Evolutionary conservation across 1,140 invertebrate species (phyloP).

Genomic region (Neodiprion lecontei): DNA sequence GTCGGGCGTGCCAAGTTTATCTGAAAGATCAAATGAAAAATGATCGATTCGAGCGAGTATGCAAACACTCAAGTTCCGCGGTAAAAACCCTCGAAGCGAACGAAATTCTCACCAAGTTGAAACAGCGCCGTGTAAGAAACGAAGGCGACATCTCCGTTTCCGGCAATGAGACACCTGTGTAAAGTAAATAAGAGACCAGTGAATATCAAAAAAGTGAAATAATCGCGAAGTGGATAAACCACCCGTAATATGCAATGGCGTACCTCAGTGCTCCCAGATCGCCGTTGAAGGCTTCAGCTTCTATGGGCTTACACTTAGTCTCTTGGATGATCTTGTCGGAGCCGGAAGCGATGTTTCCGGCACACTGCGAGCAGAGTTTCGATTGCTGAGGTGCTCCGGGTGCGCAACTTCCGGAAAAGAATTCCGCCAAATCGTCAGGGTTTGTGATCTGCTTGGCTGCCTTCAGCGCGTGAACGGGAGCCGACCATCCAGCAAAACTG

Average conservation of each 20-base stretch:
- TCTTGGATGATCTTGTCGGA: constrained; percentile 40
- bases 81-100: constrained; percentile 9
- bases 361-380: constrained; percentile 56
- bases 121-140: constrained; percentile 31
- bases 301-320: constrained; percentile 53
- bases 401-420: constrained; percentile 61
- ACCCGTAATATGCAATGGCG: constrained; percentile 28
- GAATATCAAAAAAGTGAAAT: too few species aligned
- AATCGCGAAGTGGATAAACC: neutral
- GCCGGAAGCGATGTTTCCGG: constrained; percentile 48
- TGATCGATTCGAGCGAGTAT: neutral
- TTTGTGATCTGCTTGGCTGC: constrained; percentile 57
- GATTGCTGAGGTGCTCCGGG: constrained; percentile 51
- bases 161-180: constrained; percentile 69
- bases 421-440: constrained; percentile 56
- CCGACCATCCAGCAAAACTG: constrained; percentile 63
- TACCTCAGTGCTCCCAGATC: constrained; percentile 69
- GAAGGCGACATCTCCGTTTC: constrained; percentile 71
- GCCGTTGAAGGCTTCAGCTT: constrained; percentile 55
- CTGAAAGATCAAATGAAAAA: constrained; percentile 19
- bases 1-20: constrained; percentile 26
- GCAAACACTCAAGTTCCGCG: constrained; percentile 26
- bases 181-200: constrained; percentile 27
- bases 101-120: constrained; percentile 19
- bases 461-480: constrained; percentile 60